phyloP scores from a whole-genome alignment of 2,888 invertebrate species.

The Mythimna ferrago region DNA sequence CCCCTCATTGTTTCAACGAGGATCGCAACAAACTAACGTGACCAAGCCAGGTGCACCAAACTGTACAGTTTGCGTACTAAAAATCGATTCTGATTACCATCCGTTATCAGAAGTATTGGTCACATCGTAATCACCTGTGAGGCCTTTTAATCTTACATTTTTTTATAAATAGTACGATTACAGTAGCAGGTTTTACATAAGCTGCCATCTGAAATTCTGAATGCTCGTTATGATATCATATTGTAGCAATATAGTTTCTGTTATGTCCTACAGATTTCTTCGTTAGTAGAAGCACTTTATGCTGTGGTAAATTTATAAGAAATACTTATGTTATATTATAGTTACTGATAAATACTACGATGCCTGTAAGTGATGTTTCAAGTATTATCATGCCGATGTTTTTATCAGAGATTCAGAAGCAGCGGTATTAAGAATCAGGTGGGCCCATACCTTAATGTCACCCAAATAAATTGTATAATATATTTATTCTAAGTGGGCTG shows the following conservation, averaged over 20 bases:
- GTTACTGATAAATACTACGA: neutral
- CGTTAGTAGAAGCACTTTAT: neutral
- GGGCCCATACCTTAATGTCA: too few species aligned
- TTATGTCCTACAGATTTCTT: neutral
- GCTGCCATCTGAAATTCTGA: neutral
- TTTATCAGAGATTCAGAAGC: too few species aligned
- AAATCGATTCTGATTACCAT: conserved; percentile 11
- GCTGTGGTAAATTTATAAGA: neutral
- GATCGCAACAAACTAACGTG: neutral
- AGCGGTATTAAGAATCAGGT: too few species aligned
- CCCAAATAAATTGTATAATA: too few species aligned
- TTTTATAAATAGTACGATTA: neutral
- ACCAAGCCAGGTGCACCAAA: neutral
- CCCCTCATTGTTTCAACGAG: neutral
- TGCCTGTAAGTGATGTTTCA: neutral
- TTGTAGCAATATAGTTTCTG: neutral
- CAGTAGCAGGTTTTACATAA: neutral
- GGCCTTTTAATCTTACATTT: neutral
- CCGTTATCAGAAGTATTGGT: conserved; percentile 3
- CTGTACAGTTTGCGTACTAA: neutral
- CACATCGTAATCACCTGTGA: neutral
- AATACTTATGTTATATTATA: neutral
- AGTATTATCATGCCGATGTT: neutral
- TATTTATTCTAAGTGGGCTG: too few species aligned
- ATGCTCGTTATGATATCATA: neutral